These are phyloP conservation scores for Creontiades dilutus DNA, from an alignment of 2,888 invertebrate species.

Conservation along the genomic window DNA sequence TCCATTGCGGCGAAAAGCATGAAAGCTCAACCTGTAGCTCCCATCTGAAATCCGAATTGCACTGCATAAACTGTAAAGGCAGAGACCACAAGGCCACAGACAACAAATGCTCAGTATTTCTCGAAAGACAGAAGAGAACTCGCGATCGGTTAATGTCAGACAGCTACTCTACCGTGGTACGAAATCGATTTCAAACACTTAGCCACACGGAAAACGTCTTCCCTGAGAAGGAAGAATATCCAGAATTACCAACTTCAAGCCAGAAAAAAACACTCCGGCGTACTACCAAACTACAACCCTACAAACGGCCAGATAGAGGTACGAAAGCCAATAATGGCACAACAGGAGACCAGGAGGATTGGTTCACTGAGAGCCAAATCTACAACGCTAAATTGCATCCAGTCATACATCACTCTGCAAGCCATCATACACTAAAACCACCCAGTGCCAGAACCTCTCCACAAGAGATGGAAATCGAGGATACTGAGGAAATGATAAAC, in stretches of 20 bases:
- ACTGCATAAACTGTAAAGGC: too few relatives aligned
- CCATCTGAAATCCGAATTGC: too few relatives aligned
- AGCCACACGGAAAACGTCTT: background rate
- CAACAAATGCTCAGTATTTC: too few relatives aligned
- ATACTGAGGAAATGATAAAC: background rate
- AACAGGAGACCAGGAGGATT: background rate
- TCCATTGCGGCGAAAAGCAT: too few relatives aligned
- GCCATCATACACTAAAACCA: background rate
- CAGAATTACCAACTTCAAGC: background rate
- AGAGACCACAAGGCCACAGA: too few relatives aligned
- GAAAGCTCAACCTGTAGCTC: too few relatives aligned
- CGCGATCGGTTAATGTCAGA: too few relatives aligned
- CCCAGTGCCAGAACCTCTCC: too few relatives aligned
- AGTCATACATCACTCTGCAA: background rate
- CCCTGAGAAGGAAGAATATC: constrained; percentile 13
- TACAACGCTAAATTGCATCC: background rate
- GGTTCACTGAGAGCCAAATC: background rate
- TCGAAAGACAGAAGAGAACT: too few relatives aligned
- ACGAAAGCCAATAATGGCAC: background rate
- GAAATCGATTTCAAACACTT: constrained; percentile 6
- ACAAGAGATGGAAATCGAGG: background rate
- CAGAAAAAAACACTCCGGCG: background rate
- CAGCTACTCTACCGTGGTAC: too few relatives aligned
- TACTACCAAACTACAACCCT: background rate
- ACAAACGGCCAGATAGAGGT: background rate